These are phyloP conservation scores for Ceratina australensis DNA, from an alignment of 1,140 invertebrate genomes.

Conservation along the genomic window DNA sequence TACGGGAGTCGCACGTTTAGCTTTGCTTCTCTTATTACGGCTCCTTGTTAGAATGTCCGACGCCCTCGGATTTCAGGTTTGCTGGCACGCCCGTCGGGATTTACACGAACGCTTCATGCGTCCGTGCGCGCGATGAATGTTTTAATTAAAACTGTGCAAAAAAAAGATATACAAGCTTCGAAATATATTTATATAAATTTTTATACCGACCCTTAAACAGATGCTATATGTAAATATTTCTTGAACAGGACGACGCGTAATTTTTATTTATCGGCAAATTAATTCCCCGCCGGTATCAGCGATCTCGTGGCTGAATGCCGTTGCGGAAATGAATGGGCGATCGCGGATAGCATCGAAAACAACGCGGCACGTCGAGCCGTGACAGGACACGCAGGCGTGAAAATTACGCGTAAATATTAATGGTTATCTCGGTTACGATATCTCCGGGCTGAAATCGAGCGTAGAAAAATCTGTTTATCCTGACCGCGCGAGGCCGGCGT, in stretches of 20 bases:
- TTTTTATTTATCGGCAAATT: constrained; percentile 12
- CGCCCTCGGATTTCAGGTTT: background rate
- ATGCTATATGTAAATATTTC: no score
- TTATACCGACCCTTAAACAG: no score
- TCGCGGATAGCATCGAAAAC: constrained; percentile 18
- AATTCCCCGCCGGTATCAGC: background rate
- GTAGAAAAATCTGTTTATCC: constrained; percentile 33
- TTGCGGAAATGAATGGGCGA: background rate
- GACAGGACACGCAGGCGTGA: background rate
- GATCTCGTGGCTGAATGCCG: background rate
- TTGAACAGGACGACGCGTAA: background rate
- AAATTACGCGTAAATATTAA: constrained; percentile 34
- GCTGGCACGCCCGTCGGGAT: no score
- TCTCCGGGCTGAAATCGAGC: background rate
- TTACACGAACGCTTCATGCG: no score
- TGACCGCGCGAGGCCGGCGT: background rate
- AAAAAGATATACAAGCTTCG: no score
- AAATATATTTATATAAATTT: no score
- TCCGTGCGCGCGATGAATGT: no score
- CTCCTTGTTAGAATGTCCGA: background rate
- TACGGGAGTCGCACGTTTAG: background rate
- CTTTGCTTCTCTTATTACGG: no score
- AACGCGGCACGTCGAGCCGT: no score
- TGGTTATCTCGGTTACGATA: constrained; percentile 18
- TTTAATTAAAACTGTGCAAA: no score